Evolutionary conservation across 2,888 invertebrate species (phyloP).

Genomic region (Hypomecis punctinalis): DNA sequence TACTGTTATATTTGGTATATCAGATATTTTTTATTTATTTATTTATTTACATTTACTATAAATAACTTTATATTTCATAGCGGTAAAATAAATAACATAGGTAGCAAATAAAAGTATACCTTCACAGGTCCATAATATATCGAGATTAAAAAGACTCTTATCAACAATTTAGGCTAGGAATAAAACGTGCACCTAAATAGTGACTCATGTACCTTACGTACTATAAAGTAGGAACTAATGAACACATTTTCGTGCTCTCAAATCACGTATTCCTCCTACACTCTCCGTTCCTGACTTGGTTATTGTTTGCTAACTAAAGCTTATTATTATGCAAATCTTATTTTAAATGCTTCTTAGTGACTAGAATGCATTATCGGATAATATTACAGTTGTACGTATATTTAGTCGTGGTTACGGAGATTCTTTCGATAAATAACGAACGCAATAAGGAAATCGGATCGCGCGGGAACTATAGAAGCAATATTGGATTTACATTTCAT

Average conservation of each 20-base stretch:
- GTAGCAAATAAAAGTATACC: too few relatives aligned
- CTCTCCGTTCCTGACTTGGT: constrained; percentile 40
- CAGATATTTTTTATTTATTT: too few relatives aligned
- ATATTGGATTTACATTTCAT: constrained; percentile 13
- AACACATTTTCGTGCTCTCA: constrained; percentile 48
- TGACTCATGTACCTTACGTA: background rate
- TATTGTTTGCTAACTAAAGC: constrained; percentile 52
- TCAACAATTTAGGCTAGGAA: too few relatives aligned
- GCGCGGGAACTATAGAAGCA: constrained; percentile 6
- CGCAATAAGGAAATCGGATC: constrained; percentile 7
- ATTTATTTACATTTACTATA: too few relatives aligned
- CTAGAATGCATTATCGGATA: constrained; percentile 15
- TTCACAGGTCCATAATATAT: too few relatives aligned
- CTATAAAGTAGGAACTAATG: constrained; percentile 24
- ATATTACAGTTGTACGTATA: constrained; percentile 3
- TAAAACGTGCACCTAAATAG: too few relatives aligned
- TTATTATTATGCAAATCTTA: constrained; percentile 45
- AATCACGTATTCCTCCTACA: constrained; percentile 42
- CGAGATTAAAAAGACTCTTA: too few relatives aligned
- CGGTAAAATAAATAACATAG: too few relatives aligned
- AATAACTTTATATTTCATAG: too few relatives aligned
- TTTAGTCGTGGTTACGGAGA: constrained; percentile 7
- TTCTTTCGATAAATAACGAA: background rate
- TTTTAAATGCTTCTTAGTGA: constrained; percentile 33
- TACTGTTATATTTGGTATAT: too few relatives aligned